phyloP scores from a whole-genome alignment of 2,888 invertebrate genomes.

The Siphlonurus alternatus region DNA sequence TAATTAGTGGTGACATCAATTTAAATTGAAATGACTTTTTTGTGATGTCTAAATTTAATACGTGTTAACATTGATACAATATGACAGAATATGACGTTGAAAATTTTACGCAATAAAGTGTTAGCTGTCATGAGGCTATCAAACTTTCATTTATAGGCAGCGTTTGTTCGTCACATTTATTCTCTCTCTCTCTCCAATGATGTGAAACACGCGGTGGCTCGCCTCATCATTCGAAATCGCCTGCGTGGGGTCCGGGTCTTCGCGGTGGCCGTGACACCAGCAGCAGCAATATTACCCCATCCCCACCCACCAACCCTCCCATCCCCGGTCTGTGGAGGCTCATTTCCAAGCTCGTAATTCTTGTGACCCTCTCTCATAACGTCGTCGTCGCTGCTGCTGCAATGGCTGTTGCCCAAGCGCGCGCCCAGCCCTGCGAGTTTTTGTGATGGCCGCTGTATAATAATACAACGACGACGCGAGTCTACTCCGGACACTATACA shows the following conservation, averaged over 20 bases:
- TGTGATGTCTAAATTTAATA: too few species aligned
- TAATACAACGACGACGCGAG: too few species aligned
- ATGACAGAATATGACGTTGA: too few species aligned
- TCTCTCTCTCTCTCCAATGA: too few species aligned
- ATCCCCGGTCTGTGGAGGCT: neutral
- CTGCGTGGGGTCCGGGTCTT: neutral
- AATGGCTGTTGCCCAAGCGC: neutral
- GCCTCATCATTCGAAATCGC: neutral
- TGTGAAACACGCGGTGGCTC: too few species aligned
- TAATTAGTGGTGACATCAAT: too few species aligned
- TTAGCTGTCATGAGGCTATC: neutral
- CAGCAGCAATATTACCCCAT: neutral
- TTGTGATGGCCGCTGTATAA: neutral
- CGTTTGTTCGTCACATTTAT: neutral
- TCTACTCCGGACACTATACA: too few species aligned
- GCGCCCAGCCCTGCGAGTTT: neutral
- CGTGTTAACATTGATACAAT: too few species aligned
- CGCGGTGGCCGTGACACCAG: neutral
- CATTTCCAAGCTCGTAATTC: neutral
- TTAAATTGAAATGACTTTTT: too few species aligned
- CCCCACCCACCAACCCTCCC: neutral
- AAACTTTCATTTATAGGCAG: neutral
- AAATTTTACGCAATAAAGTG: too few species aligned
- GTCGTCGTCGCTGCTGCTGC: neutral
- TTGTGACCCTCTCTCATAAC: neutral